Evolutionary conservation across 2,113 vertebrate species (phyloP).

Genomic region (Deroptyus accipitrinus): DNA sequence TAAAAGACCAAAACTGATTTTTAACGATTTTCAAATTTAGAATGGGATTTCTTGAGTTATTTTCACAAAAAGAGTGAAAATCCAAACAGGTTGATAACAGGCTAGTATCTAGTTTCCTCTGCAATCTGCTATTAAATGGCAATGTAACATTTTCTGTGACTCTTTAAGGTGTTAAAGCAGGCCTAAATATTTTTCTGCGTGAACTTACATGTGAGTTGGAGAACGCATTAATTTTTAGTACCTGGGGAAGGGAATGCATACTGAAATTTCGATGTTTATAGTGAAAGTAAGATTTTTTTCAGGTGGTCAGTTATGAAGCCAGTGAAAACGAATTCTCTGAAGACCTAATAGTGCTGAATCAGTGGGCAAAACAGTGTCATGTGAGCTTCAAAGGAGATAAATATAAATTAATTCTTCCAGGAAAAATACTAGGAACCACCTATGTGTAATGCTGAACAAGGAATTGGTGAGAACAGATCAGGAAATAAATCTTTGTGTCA

Average conservation of each 20-base stretch:
- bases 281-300: not conserved
- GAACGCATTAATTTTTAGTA: not conserved
- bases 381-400: not conserved
- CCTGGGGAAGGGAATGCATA: not conserved
- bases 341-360: not conserved
- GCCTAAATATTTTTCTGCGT: not conserved
- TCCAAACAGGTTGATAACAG: not conserved
- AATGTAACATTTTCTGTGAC: not conserved
- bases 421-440: not conserved
- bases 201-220: not conserved
- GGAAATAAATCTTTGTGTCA: not conserved
- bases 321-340: not conserved
- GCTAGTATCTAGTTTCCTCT: not conserved
- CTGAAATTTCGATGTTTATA: not conserved
- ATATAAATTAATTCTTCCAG: not conserved
- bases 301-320: not conserved
- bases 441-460: not conserved
- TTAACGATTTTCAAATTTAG: not conserved
- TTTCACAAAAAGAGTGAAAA: not conserved
- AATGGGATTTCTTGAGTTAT: not conserved
- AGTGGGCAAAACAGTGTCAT: not conserved
- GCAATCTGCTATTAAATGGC: not conserved
- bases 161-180: not conserved
- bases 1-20: not conserved
- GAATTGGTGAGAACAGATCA: not conserved